Conservation (phyloP, 1,140 invertebrate species). For the Zaprionus gabonicus region DNA sequence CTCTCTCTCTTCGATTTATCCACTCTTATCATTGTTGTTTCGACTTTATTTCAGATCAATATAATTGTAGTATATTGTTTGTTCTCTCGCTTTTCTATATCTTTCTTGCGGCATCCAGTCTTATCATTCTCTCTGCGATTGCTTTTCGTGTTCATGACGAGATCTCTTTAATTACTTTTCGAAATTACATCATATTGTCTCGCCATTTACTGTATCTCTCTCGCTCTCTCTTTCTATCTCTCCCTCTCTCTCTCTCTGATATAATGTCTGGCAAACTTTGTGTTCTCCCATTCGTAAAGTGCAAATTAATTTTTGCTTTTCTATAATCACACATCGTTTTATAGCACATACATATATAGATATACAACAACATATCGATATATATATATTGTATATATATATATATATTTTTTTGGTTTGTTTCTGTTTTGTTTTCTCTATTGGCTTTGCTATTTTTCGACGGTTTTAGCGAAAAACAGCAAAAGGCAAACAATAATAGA, state of each 20-base stretch:
- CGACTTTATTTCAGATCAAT: not conserved
- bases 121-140: not conserved
- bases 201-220: not conserved
- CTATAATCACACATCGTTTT: slow-evolving; percentile 6
- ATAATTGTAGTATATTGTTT: too few relatives aligned
- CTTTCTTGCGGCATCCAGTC: too few relatives aligned
- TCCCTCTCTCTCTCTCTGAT: not conserved
- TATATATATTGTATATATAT: not conserved
- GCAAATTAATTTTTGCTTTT: slow-evolving; percentile 45
- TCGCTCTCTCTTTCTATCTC: too few relatives aligned
- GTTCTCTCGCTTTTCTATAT: too few relatives aligned
- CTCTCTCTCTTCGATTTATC: not conserved
- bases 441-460: slow-evolving; percentile 21
- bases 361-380: not conserved
- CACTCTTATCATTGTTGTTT: not conserved
- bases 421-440: slow-evolving; percentile 37
- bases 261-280: not conserved
- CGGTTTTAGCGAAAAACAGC: slow-evolving; percentile 72
- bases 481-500: slow-evolving; percentile 62
- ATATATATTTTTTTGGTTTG: slow-evolving; percentile 19
- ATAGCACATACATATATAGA: not conserved
- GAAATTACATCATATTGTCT: slow-evolving; percentile 10
- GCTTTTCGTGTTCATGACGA: not conserved
- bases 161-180: slow-evolving; percentile 1
- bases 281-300: not conserved